Percentiles rank a stretch among this genome's conserved stretches.
Conservation (phyloP, 2,113 vertebrate species). For the Lagopus muta region DNA sequence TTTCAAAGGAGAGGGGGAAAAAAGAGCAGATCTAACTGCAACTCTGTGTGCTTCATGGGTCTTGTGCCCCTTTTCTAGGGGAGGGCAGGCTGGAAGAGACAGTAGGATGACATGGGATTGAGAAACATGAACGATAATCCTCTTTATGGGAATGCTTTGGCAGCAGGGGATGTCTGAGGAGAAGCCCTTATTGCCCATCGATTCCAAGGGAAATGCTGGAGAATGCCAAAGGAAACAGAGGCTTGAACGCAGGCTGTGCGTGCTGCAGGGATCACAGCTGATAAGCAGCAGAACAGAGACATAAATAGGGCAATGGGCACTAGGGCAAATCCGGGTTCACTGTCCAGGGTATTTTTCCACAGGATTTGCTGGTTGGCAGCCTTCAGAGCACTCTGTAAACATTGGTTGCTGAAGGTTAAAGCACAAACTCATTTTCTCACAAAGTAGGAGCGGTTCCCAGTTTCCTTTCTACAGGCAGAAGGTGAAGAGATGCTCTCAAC, state of each 20-base stretch:
- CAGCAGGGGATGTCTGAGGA: not conserved
- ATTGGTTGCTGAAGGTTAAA: not conserved
- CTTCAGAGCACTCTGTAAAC: not conserved
- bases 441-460: not conserved
- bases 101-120: not conserved
- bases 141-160: not conserved
- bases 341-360: not conserved
- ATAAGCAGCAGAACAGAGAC: not conserved
- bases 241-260: not conserved
- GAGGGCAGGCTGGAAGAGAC: not conserved
- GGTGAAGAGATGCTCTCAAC: not conserved
- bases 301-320: not conserved
- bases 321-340: not conserved
- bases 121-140: not conserved
- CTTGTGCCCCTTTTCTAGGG: not conserved
- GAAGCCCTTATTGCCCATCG: not conserved
- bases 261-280: accelerated
- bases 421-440: not conserved
- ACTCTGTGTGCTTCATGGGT: not conserved
- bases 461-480: not conserved
- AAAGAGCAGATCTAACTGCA: not conserved
- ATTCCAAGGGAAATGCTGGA: not conserved
- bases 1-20: not conserved
- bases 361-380: not conserved
- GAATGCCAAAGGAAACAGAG: conserved; percentile 30